Conservation (phyloP, 2,888 invertebrate genomes). For the Lithophane leautieri region DNA sequence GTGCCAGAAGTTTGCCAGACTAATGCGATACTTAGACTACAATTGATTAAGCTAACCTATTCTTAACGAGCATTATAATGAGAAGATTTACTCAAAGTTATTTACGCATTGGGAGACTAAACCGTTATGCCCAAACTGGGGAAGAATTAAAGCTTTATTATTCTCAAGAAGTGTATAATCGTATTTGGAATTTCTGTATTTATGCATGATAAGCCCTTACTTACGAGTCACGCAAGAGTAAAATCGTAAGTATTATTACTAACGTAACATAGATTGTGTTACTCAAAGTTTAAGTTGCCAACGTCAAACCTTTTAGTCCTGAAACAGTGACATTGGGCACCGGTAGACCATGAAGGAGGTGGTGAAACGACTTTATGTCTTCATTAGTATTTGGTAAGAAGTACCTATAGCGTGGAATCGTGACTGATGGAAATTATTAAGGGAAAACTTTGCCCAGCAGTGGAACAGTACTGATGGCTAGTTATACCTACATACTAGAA, state of each 20-base stretch:
- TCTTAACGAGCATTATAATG: conserved; percentile 31
- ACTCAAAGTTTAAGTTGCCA: not conserved
- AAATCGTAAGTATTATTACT: not conserved
- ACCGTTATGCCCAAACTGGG: conserved; percentile 40
- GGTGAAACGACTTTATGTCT: not conserved
- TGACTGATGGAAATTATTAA: not conserved
- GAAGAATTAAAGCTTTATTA: conserved; percentile 29
- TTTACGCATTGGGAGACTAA: conserved; percentile 16
- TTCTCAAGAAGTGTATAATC: conserved; percentile 17
- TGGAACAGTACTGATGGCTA: not conserved
- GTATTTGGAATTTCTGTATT: conserved; percentile 30
- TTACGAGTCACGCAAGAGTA: not conserved
- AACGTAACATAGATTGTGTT: not conserved
- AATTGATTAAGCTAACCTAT: conserved; percentile 38
- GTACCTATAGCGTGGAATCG: not conserved
- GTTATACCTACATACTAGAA: too few relatives aligned
- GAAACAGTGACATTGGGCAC: too few relatives aligned
- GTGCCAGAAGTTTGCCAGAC: not conserved
- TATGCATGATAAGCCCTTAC: not conserved
- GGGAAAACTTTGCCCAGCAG: not conserved
- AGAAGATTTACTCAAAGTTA: conserved; percentile 33
- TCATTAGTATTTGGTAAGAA: not conserved
- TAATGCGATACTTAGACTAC: conserved; percentile 1
- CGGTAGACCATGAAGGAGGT: not conserved
- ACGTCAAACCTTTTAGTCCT: too few relatives aligned